phyloP scores from a whole-genome alignment of 2,888 invertebrate species.

The Dasysyrphus tricinctus region DNA sequence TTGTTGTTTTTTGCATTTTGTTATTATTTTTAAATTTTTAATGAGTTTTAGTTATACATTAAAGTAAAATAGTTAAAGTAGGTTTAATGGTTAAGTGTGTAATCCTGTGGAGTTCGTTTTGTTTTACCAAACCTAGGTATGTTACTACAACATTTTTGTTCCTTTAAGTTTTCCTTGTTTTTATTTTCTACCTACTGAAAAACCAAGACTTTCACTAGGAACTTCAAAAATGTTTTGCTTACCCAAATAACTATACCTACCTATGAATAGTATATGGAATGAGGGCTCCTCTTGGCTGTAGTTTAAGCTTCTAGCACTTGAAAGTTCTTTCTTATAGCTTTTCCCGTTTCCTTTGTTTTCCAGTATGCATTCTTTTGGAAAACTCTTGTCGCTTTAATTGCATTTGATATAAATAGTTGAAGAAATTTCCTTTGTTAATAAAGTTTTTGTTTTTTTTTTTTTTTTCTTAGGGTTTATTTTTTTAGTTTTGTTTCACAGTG shows the following conservation, averaged over 20 bases:
- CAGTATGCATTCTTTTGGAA: not conserved
- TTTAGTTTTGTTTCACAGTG: not conserved
- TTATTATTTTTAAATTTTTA: not conserved
- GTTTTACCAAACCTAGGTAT: not conserved
- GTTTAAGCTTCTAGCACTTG: conserved; percentile 1
- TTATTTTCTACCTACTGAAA: conserved; percentile 27
- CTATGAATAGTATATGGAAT: not conserved
- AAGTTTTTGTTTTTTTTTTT: not conserved
- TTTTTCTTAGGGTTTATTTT: not conserved
- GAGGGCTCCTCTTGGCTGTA: conserved; percentile 13
- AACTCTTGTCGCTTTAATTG: conserved; percentile 25
- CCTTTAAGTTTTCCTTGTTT: not conserved
- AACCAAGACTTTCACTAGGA: not conserved
- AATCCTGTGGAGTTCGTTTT: not conserved
- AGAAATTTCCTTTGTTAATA: conserved; percentile 1
- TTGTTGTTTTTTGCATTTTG: not conserved
- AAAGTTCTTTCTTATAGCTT: not conserved
- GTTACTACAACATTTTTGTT: not conserved
- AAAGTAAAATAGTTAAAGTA: not conserved
- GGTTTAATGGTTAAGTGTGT: not conserved
- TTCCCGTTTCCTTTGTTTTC: not conserved
- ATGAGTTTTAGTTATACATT: not conserved
- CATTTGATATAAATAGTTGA: conserved; percentile 6
- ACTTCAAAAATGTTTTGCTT: conserved; percentile 27
- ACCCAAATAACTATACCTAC: not conserved